Evolutionary conservation across 2,113 vertebrate genomes (phyloP).

Genomic region (Otolemur garnettii): DNA sequence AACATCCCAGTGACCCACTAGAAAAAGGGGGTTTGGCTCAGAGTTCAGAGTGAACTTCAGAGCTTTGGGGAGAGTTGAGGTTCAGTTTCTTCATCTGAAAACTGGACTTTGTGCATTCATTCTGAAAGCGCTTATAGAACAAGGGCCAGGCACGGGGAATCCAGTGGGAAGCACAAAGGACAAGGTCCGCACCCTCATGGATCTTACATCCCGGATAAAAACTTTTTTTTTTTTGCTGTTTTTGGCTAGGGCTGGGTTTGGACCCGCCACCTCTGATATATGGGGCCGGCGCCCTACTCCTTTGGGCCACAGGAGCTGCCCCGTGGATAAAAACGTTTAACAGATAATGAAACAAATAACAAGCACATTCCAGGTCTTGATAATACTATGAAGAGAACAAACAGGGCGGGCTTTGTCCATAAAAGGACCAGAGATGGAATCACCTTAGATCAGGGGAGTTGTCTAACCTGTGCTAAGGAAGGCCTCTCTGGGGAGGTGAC

Average conservation of each 20-base stretch:
- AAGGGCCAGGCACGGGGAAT: neutral
- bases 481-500: neutral
- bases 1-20: conserved; percentile 68
- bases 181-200: neutral
- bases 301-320: too few species aligned
- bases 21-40: conserved; percentile 61
- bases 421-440: too few species aligned
- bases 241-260: too few species aligned
- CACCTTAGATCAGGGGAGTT: neutral
- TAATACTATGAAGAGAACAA: accelerated
- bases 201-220: neutral
- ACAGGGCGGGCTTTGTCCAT: neutral
- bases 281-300: too few species aligned
- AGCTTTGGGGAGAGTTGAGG: conserved; percentile 71
- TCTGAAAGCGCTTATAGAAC: neutral
- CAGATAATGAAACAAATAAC: neutral
- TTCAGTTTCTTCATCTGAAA: neutral
- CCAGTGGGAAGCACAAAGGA: neutral
- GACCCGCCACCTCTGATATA: too few species aligned
- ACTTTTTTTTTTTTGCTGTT: neutral
- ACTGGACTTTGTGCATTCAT: neutral
- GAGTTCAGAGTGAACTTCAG: conserved; percentile 44
- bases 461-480: neutral
- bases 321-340: neutral
- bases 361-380: neutral